Evolutionary conservation across 2,797 vertebrate genomes (phyloP), one percentile per base, ranked within the genome.

Genomic region (Micromesistius poutassou): DNA sequence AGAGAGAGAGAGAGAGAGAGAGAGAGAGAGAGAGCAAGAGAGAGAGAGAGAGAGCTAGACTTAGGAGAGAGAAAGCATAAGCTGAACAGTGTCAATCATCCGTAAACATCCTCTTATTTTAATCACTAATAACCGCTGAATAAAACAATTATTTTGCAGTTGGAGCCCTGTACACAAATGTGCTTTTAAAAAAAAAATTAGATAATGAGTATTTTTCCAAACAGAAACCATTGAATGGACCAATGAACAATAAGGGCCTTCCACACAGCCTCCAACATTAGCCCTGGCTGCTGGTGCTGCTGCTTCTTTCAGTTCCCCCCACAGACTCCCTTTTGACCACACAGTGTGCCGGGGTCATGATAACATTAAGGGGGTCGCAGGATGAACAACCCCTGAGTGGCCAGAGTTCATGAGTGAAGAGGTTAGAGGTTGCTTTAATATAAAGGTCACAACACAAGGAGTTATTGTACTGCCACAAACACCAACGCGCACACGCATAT

Each of bases 321-420:
- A n/a, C 68, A 71, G 25, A 22, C 12, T 71, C 30, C 1, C 22
- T 28, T 28, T 14, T 70, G 79, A 82, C 79, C 82, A 84, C 86
- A 87, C 86, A 88, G 76, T 42, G 72, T 35, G 77, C 42, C 74
- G 79, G 30, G 71, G 71, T 74, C 76, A 77, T 5, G 74, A 77
- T 28, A 76, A 78, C 76, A 80, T 28, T 62, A 13, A 71, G 30
- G 73, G 55, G 42, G 70, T 10, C 12, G 62, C 40, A 55, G 42
- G 78, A 31, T 75, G 83, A 81, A 76, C 84, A 73, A 38, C 38
- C 72, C 72, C 72, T 8, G 55, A 42, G 28, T 79, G 87, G 85
- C 89, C 83, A 87, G 79, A 85, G 86, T 46, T 77, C 85, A 83
- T n/a, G 30, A 79, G 66, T 72, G 80, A 74, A 80, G 72, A 81